Conservation (phyloP, 2,888 invertebrate species). For the Leptinotarsa haldemani region DNA sequence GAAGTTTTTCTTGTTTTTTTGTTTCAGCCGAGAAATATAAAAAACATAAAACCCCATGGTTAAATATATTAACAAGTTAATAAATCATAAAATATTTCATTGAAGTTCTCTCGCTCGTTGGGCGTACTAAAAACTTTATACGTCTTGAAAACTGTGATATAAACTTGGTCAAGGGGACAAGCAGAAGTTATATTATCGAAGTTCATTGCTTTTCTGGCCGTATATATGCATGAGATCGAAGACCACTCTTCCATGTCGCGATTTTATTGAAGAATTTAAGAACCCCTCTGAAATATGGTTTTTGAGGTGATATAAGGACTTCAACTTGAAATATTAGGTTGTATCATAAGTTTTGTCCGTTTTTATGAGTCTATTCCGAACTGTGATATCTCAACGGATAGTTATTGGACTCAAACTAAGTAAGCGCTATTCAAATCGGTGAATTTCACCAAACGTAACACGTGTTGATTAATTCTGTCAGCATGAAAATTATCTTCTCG, state of each 20-base stretch:
- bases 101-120: conserved; percentile 1
- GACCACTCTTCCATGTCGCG: not conserved
- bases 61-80: conserved; percentile 21
- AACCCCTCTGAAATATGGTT: no score
- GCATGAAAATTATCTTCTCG: no score
- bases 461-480: no score
- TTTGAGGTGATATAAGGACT: no score
- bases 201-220: not conserved
- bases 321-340: no score
- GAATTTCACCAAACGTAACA: no score
- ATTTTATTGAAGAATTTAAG: not conserved
- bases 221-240: not conserved
- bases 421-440: no score
- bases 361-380: no score
- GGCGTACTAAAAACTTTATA: not conserved
- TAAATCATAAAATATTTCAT: conserved; percentile 19
- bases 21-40: conserved; percentile 9
- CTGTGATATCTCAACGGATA: no score
- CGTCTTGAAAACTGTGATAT: not conserved
- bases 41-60: conserved; percentile 20
- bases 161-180: conserved; percentile 6
- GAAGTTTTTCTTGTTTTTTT: conserved; percentile 6
- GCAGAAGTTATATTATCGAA: not conserved
- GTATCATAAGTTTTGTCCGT: no score
- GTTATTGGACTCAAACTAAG: no score